A percentile compares a stretch with the other conserved stretches of the same genome.
phyloP scores from a whole-genome alignment of 1,140 invertebrate genomes.

The Probaryconus sp. region DNA sequence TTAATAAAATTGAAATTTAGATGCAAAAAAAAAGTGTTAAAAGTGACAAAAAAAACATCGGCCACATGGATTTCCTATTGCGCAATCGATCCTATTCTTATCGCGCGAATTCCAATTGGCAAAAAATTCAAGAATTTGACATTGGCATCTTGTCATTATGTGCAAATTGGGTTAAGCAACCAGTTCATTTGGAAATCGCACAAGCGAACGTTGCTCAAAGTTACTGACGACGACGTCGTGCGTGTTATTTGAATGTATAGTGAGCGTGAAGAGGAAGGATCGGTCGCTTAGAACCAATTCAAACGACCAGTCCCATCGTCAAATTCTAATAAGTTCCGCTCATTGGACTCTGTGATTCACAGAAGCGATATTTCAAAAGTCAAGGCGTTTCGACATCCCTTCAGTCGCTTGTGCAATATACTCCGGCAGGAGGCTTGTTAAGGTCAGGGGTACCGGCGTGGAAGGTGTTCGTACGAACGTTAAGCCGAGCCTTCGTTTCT shows the following conservation, averaged over 20 bases:
- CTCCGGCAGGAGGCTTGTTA: conserved; percentile 63
- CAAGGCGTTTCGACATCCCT: conserved; percentile 71
- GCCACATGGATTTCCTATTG: too few species aligned
- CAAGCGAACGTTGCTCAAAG: conserved; percentile 24
- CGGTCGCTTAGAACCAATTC: conserved; percentile 30
- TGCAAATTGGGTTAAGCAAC: conserved; percentile 52
- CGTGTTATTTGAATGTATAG: conserved; percentile 36
- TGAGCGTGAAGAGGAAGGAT: conserved; percentile 27
- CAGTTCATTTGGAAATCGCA: conserved; percentile 18
- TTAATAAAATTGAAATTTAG: too few species aligned
- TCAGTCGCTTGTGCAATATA: conserved; percentile 67
- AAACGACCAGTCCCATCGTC: conserved; percentile 38
- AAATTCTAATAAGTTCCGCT: conserved; percentile 63
- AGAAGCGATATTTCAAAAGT: conserved; percentile 72
- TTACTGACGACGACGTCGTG: conserved; percentile 16
- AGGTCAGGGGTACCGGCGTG: conserved; percentile 74
- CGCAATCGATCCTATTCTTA: too few species aligned
- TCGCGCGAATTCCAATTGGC: too few species aligned
- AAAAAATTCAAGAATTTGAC: conserved; percentile 44
- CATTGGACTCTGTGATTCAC: conserved; percentile 67
- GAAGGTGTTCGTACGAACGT: conserved; percentile 50
- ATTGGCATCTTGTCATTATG: conserved; percentile 46
- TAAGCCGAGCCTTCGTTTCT: conserved; percentile 42
- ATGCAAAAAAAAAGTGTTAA: too few species aligned
- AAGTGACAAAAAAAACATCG: too few species aligned